Evolutionary conservation across 2,113 vertebrate species (phyloP).

Genomic region (Psittacara wagleri): DNA sequence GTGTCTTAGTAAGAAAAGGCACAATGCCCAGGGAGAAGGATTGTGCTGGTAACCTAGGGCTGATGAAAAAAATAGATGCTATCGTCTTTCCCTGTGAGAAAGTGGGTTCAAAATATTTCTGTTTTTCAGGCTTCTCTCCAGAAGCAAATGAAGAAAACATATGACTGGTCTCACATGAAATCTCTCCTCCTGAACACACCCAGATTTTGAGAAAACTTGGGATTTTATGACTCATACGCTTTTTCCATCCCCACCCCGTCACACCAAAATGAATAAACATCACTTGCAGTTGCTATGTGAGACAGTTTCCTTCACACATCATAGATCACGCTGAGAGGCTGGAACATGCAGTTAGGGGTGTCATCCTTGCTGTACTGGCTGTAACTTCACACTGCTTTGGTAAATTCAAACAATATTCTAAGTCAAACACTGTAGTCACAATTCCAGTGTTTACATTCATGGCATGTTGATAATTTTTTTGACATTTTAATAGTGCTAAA

Average conservation of each 20-base stretch:
- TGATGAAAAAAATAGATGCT: not conserved
- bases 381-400: not conserved
- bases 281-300: not conserved
- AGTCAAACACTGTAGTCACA: not conserved
- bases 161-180: not conserved
- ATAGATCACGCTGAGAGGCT: accelerated
- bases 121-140: not conserved
- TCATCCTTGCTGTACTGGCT: not conserved
- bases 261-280: not conserved
- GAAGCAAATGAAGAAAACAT: not conserved
- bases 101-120: not conserved
- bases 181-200: not conserved
- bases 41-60: not conserved
- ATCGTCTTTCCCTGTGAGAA: not conserved
- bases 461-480: not conserved
- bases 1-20: not conserved
- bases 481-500: not conserved
- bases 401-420: not conserved
- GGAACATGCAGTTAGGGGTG: not conserved
- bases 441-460: not conserved
- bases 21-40: not conserved
- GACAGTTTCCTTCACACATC: not conserved
- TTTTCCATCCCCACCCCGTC: not conserved
- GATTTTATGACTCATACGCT: slow-evolving; percentile 35
- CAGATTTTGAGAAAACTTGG: slow-evolving; percentile 24